phyloP scores from a whole-genome alignment of 2,888 invertebrate species.

The Drosophila maculinotata region DNA sequence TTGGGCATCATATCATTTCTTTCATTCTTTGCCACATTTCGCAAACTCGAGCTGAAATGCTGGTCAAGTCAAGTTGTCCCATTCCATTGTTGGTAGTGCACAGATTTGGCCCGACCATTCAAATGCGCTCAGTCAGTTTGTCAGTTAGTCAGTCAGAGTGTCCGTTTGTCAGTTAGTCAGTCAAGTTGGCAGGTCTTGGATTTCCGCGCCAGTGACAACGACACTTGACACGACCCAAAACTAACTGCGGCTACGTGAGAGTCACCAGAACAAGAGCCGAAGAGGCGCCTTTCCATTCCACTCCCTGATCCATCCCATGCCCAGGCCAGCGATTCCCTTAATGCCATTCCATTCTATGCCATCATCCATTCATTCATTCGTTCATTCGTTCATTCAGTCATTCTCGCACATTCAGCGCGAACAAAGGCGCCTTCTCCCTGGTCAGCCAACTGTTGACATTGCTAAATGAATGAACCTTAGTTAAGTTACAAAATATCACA shows the following conservation, averaged over 20 bases:
- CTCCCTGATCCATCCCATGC: background rate
- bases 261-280: conserved; percentile 8
- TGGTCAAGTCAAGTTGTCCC: conserved; percentile 47
- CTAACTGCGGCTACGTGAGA: conserved; percentile 55
- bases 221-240: conserved; percentile 74
- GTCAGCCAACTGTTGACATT: conserved; percentile 79
- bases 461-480: conserved; percentile 70
- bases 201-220: conserved; percentile 64
- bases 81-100: conserved; percentile 36
- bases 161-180: conserved; percentile 34
- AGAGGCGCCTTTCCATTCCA: conserved; percentile 10
- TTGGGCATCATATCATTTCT: conserved; percentile 60
- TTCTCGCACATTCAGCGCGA: conserved; percentile 53
- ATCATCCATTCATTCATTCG: conserved; percentile 23
- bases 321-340: conserved; percentile 4
- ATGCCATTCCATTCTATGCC: conserved; percentile 6
- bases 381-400: conserved; percentile 45
- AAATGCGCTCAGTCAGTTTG: conserved; percentile 32
- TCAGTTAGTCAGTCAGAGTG: conserved; percentile 36
- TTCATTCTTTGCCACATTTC: conserved; percentile 63
- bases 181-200: conserved; percentile 53
- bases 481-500: conserved; percentile 65
- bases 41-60: background rate
- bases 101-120: conserved; percentile 63
- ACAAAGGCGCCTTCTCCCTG: conserved; percentile 67